A percentile compares a stretch with the other conserved stretches of the same genome.
Conservation (phyloP, 2,113 vertebrate species). For the Tichodroma muraria region DNA sequence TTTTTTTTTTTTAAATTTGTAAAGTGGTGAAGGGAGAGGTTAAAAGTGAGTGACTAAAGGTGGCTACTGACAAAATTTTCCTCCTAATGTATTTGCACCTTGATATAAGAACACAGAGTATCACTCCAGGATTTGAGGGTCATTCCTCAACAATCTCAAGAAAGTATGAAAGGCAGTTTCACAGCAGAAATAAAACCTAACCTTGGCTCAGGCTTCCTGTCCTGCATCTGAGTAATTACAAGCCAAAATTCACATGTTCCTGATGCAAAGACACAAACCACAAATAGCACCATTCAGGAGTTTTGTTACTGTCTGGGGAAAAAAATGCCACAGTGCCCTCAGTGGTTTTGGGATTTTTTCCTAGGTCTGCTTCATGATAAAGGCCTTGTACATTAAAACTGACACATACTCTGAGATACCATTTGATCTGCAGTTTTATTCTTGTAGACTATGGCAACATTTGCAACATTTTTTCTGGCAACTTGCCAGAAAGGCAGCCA, state of each 20-base stretch:
- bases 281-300: neutral
- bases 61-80: neutral
- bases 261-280: neutral
- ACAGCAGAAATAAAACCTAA: neutral
- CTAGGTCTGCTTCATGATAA: neutral
- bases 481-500: slow-evolving; percentile 32
- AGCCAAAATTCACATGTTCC: neutral
- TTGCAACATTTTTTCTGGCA: no score
- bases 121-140: neutral
- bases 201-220: neutral
- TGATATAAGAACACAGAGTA: neutral
- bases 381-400: neutral
- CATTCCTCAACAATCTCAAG: neutral
- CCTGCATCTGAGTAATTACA: neutral
- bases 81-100: neutral
- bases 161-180: neutral
- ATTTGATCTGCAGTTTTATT: neutral
- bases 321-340: neutral
- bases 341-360: neutral
- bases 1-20: neutral
- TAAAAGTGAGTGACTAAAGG: neutral
- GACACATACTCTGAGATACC: neutral
- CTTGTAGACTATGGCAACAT: neutral
- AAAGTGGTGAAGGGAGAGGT: neutral
- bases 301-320: neutral